phyloP scores from a whole-genome alignment of 2,888 invertebrate species.

The Rhyacophila evoluta region DNA sequence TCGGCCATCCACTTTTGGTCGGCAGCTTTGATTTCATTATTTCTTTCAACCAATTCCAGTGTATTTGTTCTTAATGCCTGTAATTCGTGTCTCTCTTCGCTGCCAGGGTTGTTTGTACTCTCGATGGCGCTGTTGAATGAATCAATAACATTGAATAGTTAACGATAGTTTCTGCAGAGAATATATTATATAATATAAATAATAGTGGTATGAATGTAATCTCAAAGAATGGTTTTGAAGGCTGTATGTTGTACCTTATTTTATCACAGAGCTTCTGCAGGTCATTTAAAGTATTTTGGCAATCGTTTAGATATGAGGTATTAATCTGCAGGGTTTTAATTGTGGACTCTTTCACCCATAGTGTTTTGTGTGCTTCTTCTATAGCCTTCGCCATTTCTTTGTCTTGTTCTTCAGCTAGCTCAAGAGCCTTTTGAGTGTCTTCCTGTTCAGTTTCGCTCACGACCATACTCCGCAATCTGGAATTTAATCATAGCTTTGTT shows the following conservation, averaged over 20 bases:
- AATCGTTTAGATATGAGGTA: conserved; percentile 4
- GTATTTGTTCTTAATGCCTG: neutral
- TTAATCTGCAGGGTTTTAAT: conserved; percentile 34
- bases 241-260: too few species aligned
- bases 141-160: too few species aligned
- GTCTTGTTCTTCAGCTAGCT: conserved; percentile 36
- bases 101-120: neutral
- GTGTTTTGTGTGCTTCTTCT: conserved; percentile 32
- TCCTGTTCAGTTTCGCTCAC: conserved; percentile 35
- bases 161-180: too few species aligned
- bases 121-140: conserved; percentile 30
- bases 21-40: conserved; percentile 27
- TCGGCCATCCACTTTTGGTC: conserved; percentile 31
- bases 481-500: neutral
- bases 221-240: too few species aligned
- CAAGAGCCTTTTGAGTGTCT: conserved; percentile 28
- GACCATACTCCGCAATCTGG: conserved; percentile 37
- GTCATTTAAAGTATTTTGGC: conserved; percentile 17
- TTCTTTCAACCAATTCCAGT: conserved; percentile 24
- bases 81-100: conserved; percentile 29
- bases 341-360: conserved; percentile 37
- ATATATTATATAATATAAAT: too few species aligned
- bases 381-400: conserved; percentile 26
- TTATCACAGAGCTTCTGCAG: conserved; percentile 19
- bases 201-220: too few species aligned